A percentile compares a stretch with the other conserved stretches of the same genome.
These are phyloP conservation scores for Micrasema longulum DNA, from an alignment of 1,140 invertebrate species.

Conservation along the genomic window DNA sequence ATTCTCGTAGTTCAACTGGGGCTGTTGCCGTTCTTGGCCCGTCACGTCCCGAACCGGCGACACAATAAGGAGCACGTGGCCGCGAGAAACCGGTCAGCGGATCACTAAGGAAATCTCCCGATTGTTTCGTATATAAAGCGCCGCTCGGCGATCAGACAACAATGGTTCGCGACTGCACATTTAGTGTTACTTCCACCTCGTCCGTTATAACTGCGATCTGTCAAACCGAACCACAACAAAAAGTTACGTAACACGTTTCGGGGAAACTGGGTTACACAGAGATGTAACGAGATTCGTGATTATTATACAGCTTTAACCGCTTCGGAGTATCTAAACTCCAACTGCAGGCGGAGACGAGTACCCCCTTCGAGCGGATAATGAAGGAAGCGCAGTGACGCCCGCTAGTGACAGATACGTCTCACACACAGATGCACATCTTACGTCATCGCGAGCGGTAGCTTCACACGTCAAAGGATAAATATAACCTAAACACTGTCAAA, in stretches of 20 bases:
- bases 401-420: constrained; percentile 15
- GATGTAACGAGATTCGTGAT: neutral
- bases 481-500: no score
- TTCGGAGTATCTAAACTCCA: neutral
- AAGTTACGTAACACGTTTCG: constrained; percentile 26
- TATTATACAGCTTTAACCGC: neutral
- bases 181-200: neutral
- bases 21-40: no score
- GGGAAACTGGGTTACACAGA: constrained; percentile 14
- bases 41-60: constrained; percentile 8
- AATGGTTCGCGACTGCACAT: constrained; percentile 3
- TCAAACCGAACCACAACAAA: constrained; percentile 23
- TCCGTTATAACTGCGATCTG: constrained; percentile 30
- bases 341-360: neutral
- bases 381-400: constrained; percentile 16
- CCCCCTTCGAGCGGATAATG: constrained; percentile 26
- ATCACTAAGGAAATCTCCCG: constrained; percentile 1
- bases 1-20: no score
- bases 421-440: constrained; percentile 20
- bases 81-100: constrained; percentile 1
- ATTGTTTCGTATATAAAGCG: neutral
- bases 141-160: constrained; percentile 7
- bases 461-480: neutral
- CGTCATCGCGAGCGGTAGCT: constrained; percentile 8
- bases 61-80: constrained; percentile 11